Evolutionary conservation across 2,888 invertebrate genomes (phyloP).

Genomic region (Luffia ferchaultella): DNA sequence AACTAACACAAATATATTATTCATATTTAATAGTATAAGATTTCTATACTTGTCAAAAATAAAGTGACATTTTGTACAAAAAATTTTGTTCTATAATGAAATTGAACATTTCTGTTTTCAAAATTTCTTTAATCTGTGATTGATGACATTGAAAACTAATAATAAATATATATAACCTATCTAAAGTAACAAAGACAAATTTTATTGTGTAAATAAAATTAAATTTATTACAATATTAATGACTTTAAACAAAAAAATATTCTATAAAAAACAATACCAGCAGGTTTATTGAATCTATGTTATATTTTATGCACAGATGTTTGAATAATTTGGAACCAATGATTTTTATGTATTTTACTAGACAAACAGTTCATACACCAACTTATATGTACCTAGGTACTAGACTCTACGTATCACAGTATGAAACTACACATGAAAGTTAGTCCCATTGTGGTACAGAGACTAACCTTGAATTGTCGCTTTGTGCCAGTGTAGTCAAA

Average conservation of each 20-base stretch:
- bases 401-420: no score
- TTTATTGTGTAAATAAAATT: background rate
- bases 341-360: no score
- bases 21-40: background rate
- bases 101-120: background rate
- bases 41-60: slow-evolving; percentile 45
- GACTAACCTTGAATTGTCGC: no score
- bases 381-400: no score
- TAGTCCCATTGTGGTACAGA: no score
- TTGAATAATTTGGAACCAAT: no score
- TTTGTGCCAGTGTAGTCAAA: no score
- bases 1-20: slow-evolving; percentile 3
- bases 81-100: background rate
- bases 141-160: slow-evolving; percentile 7
- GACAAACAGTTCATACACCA: no score
- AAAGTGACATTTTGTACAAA: slow-evolving; percentile 25
- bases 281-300: no score
- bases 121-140: background rate
- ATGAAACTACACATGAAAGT: no score
- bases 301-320: no score
- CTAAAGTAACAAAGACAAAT: background rate
- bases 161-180: slow-evolving; percentile 4
- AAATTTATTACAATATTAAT: background rate
- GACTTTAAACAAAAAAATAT: background rate
- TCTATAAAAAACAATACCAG: background rate